phyloP scores from a whole-genome alignment of 2,888 invertebrate species.

The Congeria kusceri region DNA sequence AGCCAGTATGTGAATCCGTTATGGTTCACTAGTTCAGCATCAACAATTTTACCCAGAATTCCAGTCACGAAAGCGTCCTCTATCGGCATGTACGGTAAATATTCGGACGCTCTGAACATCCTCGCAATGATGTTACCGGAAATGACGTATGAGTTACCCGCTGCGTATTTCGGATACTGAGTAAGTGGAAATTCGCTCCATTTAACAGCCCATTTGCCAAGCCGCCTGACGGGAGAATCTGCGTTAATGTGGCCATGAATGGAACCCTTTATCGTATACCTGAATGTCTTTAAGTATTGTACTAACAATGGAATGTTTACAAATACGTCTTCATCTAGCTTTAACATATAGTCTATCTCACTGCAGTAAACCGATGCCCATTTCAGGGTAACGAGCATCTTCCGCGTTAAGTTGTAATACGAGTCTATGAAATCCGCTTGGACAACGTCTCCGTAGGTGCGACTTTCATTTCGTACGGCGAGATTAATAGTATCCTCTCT shows the following conservation, averaged over 20 bases:
- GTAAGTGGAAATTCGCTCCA: constrained; percentile 55
- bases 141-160: constrained; percentile 71
- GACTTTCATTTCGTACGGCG: constrained; percentile 44
- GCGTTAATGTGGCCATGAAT: constrained; percentile 59
- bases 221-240: constrained; percentile 52
- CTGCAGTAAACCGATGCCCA: constrained; percentile 60
- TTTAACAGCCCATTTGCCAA: constrained; percentile 69
- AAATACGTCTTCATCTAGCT: constrained; percentile 67
- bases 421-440: constrained; percentile 63
- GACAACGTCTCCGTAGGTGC: constrained; percentile 54
- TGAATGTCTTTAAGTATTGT: constrained; percentile 23
- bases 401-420: constrained; percentile 59
- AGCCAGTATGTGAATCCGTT: constrained; percentile 37
- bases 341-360: constrained; percentile 60
- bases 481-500: constrained; percentile 7
- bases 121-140: constrained; percentile 58
- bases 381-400: constrained; percentile 57
- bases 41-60: constrained; percentile 62
- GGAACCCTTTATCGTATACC: constrained; percentile 43
- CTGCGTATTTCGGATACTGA: constrained; percentile 67
- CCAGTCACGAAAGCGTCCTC: constrained; percentile 79
- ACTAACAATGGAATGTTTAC: constrained; percentile 57
- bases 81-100: constrained; percentile 68
- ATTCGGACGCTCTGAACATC: constrained; percentile 60
- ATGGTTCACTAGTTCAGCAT: constrained; percentile 27